phyloP scores from a whole-genome alignment of 2,888 invertebrate genomes.

The Melanophora roralis region DNA sequence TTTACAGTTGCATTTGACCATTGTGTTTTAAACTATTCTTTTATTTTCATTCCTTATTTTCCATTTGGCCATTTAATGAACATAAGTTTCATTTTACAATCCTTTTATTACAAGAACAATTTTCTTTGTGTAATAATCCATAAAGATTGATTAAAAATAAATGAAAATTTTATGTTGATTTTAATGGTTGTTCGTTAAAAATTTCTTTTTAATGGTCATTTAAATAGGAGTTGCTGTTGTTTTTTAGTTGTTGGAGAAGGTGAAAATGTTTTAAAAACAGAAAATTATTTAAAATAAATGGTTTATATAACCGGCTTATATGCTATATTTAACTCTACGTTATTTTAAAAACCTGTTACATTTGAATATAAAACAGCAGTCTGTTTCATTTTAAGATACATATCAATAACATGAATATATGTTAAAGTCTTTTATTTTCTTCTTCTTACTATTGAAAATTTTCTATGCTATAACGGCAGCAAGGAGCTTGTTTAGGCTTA shows the following conservation, averaged over 20 bases:
- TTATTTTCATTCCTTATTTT: conserved; percentile 3
- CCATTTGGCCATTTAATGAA: neutral
- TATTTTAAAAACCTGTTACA: too few species aligned
- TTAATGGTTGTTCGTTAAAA: neutral
- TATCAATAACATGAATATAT: too few species aligned
- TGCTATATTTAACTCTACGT: too few species aligned
- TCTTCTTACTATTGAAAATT: too few species aligned
- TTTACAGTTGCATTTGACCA: conserved; percentile 6
- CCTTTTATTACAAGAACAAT: conserved; percentile 26
- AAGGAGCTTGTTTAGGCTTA: too few species aligned
- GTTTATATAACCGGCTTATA: too few species aligned
- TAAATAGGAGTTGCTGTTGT: neutral
- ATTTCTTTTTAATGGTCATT: neutral
- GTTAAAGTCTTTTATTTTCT: too few species aligned
- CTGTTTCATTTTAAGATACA: too few species aligned
- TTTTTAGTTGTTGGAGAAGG: neutral
- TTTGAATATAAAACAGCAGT: too few species aligned
- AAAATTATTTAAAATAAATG: too few species aligned
- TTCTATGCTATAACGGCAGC: too few species aligned
- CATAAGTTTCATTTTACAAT: conserved; percentile 9
- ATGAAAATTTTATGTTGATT: conserved; percentile 25
- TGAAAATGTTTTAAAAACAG: neutral
- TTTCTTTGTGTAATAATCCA: conserved; percentile 35
- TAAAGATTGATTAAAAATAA: conserved; percentile 55
- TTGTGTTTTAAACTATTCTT: conserved; percentile 5